Evolutionary conservation across 2,888 invertebrate species (phyloP).

Genomic region (Deroplatys truncata): DNA sequence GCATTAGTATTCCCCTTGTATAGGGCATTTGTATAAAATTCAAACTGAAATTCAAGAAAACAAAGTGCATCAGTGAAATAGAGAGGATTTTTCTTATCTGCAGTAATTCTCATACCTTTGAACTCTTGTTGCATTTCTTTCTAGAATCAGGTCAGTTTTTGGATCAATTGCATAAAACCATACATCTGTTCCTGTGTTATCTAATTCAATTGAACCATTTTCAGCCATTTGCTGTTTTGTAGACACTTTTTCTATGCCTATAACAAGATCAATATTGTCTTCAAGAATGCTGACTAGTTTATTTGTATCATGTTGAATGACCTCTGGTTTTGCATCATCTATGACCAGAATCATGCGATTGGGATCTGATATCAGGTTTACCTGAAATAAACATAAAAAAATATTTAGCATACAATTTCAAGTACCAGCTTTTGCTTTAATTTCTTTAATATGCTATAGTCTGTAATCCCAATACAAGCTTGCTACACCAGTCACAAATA

Average conservation of each 20-base stretch:
- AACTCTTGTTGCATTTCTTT: constrained; percentile 66
- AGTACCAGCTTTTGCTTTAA: neutral
- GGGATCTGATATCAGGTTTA: constrained; percentile 72
- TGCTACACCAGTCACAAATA: no score
- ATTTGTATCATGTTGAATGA: constrained; percentile 54
- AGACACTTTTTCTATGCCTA: constrained; percentile 82
- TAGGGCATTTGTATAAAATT: no score
- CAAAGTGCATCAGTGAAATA: neutral
- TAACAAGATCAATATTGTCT: constrained; percentile 67
- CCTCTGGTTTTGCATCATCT: constrained; percentile 67
- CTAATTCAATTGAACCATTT: constrained; percentile 69
- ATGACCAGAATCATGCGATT: constrained; percentile 77
- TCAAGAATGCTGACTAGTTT: constrained; percentile 62
- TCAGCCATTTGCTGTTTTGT: constrained; percentile 66
- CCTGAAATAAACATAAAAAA: constrained; percentile 43
- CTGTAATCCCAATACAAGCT: no score
- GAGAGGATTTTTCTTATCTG: neutral
- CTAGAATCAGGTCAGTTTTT: constrained; percentile 65
- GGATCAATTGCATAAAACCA: constrained; percentile 87
- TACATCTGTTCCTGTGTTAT: constrained; percentile 73
- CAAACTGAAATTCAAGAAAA: neutral
- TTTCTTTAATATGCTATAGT: no score
- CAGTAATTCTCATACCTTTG: constrained; percentile 52
- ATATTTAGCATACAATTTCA: neutral
- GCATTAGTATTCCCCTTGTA: no score